Percentiles rank a stretch among this genome's conserved stretches.
Conservation (phyloP, 2,888 invertebrate species). For the Galerucella pusilla region DNA sequence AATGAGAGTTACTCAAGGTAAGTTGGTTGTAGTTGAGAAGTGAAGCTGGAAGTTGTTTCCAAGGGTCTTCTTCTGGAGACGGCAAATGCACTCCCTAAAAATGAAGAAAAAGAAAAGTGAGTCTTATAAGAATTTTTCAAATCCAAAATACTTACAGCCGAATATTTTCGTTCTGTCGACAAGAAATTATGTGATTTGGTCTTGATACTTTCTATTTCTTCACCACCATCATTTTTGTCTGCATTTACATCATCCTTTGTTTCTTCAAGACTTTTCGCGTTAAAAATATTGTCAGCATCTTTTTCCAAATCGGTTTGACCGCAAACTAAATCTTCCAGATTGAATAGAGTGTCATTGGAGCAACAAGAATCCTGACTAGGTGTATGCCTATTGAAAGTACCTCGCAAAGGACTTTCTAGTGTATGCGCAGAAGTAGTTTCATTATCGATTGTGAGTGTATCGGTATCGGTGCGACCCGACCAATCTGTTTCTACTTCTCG, state of each 20-base stretch:
- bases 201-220: constrained; percentile 3
- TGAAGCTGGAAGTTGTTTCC: constrained; percentile 60
- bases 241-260: constrained; percentile 28
- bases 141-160: constrained; percentile 8
- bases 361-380: constrained; percentile 75
- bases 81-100: constrained; percentile 60
- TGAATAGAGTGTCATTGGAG: constrained; percentile 74
- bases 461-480: constrained; percentile 57
- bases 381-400: constrained; percentile 61
- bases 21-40: constrained; percentile 51
- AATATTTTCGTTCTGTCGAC: constrained; percentile 41
- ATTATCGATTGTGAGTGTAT: constrained; percentile 64
- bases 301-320: constrained; percentile 51
- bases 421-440: constrained; percentile 67
- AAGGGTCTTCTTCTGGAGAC: constrained; percentile 64
- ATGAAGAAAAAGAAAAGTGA: constrained; percentile 19
- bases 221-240: constrained; percentile 6
- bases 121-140: no score
- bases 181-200: constrained; percentile 35
- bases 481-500: constrained; percentile 59
- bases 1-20: constrained; percentile 35
- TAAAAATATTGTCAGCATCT: constrained; percentile 32
- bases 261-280: constrained; percentile 25
- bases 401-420: constrained; percentile 64
- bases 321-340: constrained; percentile 68